Evolutionary conservation across 2,797 vertebrate genomes (phyloP).

Genomic region (Lithobates pipiens): DNA sequence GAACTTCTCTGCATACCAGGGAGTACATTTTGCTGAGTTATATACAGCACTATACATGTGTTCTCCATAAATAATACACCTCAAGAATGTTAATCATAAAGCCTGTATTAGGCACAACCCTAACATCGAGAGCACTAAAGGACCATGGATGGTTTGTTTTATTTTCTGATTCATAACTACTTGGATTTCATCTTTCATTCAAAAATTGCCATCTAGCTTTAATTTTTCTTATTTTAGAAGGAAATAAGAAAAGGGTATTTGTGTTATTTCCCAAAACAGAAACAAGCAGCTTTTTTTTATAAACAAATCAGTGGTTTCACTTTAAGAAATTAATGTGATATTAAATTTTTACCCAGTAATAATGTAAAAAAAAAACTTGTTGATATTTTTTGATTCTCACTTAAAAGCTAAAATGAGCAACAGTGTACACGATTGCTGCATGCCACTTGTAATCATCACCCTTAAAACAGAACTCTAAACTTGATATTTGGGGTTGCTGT

Average conservation of each 20-base stretch:
- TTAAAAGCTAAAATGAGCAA: not conserved
- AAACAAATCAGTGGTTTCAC: not conserved
- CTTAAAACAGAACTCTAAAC: not conserved
- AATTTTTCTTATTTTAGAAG: not conserved
- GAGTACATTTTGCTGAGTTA: too few species aligned
- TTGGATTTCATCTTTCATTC: not conserved
- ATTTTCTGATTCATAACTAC: too few species aligned
- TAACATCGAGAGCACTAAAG: too few species aligned
- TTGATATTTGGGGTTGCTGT: not conserved
- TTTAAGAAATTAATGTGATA: not conserved
- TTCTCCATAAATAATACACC: too few species aligned
- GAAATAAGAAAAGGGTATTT: not conserved
- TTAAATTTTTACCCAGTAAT: not conserved
- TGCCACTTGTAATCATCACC: not conserved
- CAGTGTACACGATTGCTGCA: not conserved
- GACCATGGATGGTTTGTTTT: too few species aligned
- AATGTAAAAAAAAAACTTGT: not conserved
- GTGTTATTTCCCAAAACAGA: not conserved
- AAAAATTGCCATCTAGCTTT: not conserved
- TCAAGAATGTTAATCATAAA: too few species aligned
- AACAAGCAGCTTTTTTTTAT: not conserved
- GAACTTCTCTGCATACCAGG: too few species aligned
- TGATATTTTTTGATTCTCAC: not conserved
- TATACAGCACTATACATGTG: too few species aligned
- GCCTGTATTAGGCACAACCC: too few species aligned